Evolutionary conservation across 2,797 vertebrate species (phyloP).

Genomic region (Dryobates pubescens): DNA sequence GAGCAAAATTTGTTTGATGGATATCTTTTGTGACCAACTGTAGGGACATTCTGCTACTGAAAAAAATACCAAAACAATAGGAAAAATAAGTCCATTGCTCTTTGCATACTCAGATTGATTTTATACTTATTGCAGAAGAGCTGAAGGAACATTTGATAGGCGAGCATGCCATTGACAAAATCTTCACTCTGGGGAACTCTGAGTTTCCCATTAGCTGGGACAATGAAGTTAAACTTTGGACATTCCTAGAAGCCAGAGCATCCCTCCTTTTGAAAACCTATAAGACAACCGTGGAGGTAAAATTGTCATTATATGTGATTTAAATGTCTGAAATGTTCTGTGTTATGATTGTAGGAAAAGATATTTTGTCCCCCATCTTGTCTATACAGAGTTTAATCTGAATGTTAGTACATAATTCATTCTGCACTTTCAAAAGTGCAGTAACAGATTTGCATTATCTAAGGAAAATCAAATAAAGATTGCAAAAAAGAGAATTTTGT

Average conservation of each 20-base stretch:
- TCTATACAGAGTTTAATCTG: neutral
- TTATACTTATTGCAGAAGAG: conserved; percentile 85
- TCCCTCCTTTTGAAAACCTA: conserved; percentile 96
- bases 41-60: neutral
- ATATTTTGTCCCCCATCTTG: neutral
- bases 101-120: neutral
- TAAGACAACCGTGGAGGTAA: conserved; percentile 91
- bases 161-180: conserved; percentile 91
- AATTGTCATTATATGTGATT: neutral
- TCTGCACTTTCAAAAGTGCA: conserved; percentile 15
- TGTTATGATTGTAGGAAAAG: conserved; percentile 5
- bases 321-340: conserved; percentile 18
- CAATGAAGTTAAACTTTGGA: conserved; percentile 98
- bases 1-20: neutral
- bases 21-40: neutral
- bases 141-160: conserved; percentile 93
- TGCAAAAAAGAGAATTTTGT: conserved; percentile 42
- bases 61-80: neutral
- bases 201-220: conserved; percentile 98
- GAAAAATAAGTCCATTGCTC: neutral
- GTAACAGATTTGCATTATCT: conserved; percentile 49
- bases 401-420: conserved; percentile 18
- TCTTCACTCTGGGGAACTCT: conserved; percentile 94
- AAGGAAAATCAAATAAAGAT: conserved; percentile 26
- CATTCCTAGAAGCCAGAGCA: conserved; percentile 94